Conservation (phyloP, 2,888 invertebrate genomes). For the Portevinia maculata region DNA sequence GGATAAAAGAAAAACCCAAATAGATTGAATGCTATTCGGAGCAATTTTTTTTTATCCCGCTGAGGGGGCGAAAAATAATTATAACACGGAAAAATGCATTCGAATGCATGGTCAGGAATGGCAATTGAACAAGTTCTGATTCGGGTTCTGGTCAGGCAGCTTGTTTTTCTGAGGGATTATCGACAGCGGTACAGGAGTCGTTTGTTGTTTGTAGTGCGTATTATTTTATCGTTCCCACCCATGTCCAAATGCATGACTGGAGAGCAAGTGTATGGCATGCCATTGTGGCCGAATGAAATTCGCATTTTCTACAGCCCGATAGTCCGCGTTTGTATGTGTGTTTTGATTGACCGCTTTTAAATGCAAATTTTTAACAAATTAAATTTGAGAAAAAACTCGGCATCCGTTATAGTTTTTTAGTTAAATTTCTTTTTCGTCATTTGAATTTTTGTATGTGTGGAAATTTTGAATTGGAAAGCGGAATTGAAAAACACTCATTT, state of each 20-base stretch:
- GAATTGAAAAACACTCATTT: slow-evolving; percentile 26
- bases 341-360: slow-evolving; percentile 66
- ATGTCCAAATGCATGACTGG: slow-evolving; percentile 50
- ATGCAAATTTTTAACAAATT: slow-evolving; percentile 73
- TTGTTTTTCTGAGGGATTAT: slow-evolving; percentile 68
- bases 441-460: not conserved
- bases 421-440: not conserved
- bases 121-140: slow-evolving; percentile 30
- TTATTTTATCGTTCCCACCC: slow-evolving; percentile 65
- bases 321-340: slow-evolving; percentile 2
- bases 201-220: slow-evolving; percentile 68
- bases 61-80: slow-evolving; percentile 62
- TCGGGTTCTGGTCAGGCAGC: slow-evolving; percentile 32
- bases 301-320: slow-evolving; percentile 39
- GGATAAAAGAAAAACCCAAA: slow-evolving; percentile 49
- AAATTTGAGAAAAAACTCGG: slow-evolving; percentile 62
- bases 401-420: not conserved
- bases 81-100: slow-evolving; percentile 69
- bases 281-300: slow-evolving; percentile 61
- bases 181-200: slow-evolving; percentile 50
- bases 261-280: slow-evolving; percentile 52
- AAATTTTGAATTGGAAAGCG: slow-evolving; percentile 13
- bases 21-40: slow-evolving; percentile 40
- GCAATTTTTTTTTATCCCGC: slow-evolving; percentile 2
- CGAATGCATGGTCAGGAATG: slow-evolving; percentile 23